Base-by-base conservation (phyloP, 2,797 vertebrate genomes). In the Nannoperca obscura region DNA sequence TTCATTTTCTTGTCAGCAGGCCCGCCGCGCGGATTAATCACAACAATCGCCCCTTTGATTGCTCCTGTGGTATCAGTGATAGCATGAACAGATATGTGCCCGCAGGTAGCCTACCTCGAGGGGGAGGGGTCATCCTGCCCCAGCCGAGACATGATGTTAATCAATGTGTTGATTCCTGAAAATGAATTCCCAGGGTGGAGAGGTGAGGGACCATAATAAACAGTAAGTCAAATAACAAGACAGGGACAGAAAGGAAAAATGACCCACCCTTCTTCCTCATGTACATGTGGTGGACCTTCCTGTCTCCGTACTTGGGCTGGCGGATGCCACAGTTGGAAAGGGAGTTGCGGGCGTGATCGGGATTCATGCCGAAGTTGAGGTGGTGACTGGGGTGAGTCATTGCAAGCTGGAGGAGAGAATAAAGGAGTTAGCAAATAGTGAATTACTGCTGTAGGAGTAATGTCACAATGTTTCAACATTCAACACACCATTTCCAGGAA, bases 301-400 rank as follows among this genome's bases (percentile, higher is more conserved):
- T 89, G 87, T 99, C 98, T 8, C 98, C 98, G 0, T 99, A 99
- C 75, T 99, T 99, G 7, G 98, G 98, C 85, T 99, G 98, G 5
- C 98, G 95, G 91, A 99, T 99, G 42, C 98, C 98, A 54, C 98
- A 99, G 92, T 99, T 99, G 82, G 98, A 99, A 7, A 99, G 94
- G 5, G 98, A 99, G 90, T 99, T 99, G 74, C 98, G 96, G 52
- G 98, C 98, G 34, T 99, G 98, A 89, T 99, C 98, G 0, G 98
- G 98, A 88, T 99, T 99, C 98, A 99, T 99, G 80, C 98, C 98
- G 62, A 99, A 99, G 92, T 99, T 99, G 91, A 99, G 96, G 91
- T 99, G 98, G 92, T 99, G 98, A 77, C 98, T 99, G 7, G 98
- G 98, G 87, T 99, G 98, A 75, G 98, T 99, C 98, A 99, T 99